Evolutionary conservation across 2,888 invertebrate species (phyloP).

Genomic region (Perizoma flavofasciatum): DNA sequence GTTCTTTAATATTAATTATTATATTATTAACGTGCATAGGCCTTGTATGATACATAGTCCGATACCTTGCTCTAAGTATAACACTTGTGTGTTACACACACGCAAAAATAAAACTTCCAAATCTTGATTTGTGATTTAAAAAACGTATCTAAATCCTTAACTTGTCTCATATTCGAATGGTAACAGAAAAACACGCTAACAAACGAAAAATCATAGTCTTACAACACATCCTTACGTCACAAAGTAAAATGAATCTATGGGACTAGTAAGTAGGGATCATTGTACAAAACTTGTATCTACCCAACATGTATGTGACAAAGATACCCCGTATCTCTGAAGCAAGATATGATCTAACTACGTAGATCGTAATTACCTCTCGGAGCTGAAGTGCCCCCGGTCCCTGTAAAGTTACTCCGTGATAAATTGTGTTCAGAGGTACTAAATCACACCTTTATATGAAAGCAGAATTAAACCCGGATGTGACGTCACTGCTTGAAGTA

Average conservation of each 20-base stretch:
- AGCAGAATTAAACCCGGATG: conserved; percentile 43
- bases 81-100: no score
- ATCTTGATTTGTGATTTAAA: no score
- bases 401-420: conserved; percentile 31
- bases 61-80: no score
- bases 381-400: conserved; percentile 22
- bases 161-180: no score
- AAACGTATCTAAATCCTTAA: no score
- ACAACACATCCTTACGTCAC: no score
- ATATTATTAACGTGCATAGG: no score
- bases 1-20: no score
- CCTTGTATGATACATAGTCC: no score
- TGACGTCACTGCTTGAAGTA: conserved; percentile 19
- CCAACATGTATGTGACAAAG: background rate
- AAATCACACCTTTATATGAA: conserved; percentile 58
- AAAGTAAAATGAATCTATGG: background rate
- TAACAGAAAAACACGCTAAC: no score
- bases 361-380: conserved; percentile 15
- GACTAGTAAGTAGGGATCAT: background rate
- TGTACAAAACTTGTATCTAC: background rate
- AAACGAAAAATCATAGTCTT: no score
- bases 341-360: conserved; percentile 2
- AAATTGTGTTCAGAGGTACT: conserved; percentile 52
- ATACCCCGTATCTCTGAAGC: background rate
- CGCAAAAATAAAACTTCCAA: no score